Base-by-base conservation (phyloP, 2,797 vertebrate species). In the Malurus splendens region DNA sequence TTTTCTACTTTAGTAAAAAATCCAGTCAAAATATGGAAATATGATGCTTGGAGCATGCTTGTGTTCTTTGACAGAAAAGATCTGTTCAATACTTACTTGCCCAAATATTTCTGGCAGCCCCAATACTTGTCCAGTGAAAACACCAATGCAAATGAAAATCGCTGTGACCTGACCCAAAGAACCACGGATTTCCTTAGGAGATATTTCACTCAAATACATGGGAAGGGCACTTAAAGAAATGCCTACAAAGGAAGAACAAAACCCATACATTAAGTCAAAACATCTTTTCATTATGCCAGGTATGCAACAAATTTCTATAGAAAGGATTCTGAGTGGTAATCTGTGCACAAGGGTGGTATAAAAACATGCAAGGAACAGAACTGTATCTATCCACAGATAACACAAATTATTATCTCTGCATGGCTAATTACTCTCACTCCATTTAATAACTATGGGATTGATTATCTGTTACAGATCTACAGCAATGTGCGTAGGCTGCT, bases 141-240 rank as follows among this genome's bases (percentile, higher is more conserved):
- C 98, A 2, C 99, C 99, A 6, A 98, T 62, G 85, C 99, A 99
- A 96, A 99, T 99, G 93, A 99, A 98, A 95, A 99, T 98, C 7
- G 99, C 96, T 33, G 98, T 99, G 94, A 99, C 97, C 93, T 99
- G 99, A 41, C 99, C 99, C 71, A 99, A 94, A 6, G 97, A 98
- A 42, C 99, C 99, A 12, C 99, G 97, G 54, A 98, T 97, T 66
- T 98, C 96, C 88, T 97, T 98, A 20, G 98, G 99, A 8, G 99
- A 98, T 94, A 99, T 99, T 96, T 99, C 99, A 62, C 97, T 98
- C 82, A 99, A 96, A 95, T 99, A 99, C 98, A 99, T 99, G 65
- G 99, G 98, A 48, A 99, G 97, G 2, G 96, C 98, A 14, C 98
- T 99, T 59, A 99, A 98, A 67, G 98, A 97, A 22, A 99, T 97